Base-by-base conservation (phyloP, 2,113 vertebrate genomes). In the Alosa alosa region DNA sequence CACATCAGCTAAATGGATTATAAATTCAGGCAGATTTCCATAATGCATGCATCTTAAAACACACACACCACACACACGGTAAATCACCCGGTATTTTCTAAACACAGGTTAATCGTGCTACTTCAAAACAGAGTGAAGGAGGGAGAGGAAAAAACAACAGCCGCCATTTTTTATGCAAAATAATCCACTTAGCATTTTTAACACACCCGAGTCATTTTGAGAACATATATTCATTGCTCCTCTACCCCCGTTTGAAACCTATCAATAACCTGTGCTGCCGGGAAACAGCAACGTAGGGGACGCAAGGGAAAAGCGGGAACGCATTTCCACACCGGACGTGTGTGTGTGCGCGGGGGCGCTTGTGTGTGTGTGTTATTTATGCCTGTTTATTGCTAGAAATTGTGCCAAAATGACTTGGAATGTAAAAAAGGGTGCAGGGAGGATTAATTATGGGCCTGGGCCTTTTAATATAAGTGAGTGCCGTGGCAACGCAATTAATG, bases 401-500 rank as follows among this genome's bases (percentile, higher is more conserved):
- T 96, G 97, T 99, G 98, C 98, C 98, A 99, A 97, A 97, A 98
- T 97, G 95, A 97, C 97, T 95, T 93, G 94, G 96, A 96, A 97
- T 96, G 95, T 96, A 96, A 78, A 78, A 78, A 17, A 41, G 72
- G 72, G 72, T 78, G 72, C 72, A 15, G 13, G 72, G 96, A 95
- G 95, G 96, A 99, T 98, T 99, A 97, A 99, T 99, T 98, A 96
- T 93, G 91, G 72, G 95, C 91, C 95, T 92, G 94, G 93, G 96
- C 96, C 96, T 99, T 99, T 99, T 99, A 99, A 99, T 99, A 98
- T 97, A 98, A 98, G 96, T 97, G 96, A 99, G 98, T 99, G 97
- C 97, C 96, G 96, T 95, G 93, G 94, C 95, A 96, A 95, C 91
- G 96, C 95, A 97, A 98, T 98, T 97, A 99, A 99, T 97, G 96